Evolutionary conservation across 1,140 invertebrate species (phyloP).

Genomic region (Pseudomyrmex sp.): DNA sequence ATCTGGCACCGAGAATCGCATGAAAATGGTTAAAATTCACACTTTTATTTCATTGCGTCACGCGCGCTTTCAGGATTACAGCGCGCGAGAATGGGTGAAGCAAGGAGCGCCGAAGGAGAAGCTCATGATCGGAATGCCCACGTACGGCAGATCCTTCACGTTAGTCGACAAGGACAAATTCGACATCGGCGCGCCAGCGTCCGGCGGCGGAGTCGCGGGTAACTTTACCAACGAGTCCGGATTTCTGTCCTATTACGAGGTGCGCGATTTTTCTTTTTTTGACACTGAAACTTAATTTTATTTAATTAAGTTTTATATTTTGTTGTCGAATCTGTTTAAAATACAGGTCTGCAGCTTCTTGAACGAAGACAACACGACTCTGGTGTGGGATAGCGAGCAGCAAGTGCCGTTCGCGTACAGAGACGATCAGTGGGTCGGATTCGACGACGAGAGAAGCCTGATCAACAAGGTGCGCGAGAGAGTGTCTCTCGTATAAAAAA

Average conservation of each 20-base stretch:
- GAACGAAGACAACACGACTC: constrained; percentile 94
- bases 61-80: constrained; percentile 90
- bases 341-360: constrained; percentile 94
- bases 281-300: too few species aligned
- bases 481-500: too few species aligned
- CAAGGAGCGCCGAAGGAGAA: constrained; percentile 98
- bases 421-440: constrained; percentile 97
- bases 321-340: background rate
- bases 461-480: constrained; percentile 92
- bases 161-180: constrained; percentile 95
- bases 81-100: constrained; percentile 96
- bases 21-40: too few species aligned
- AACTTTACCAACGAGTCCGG: constrained; percentile 95
- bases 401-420: constrained; percentile 97
- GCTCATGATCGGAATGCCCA: constrained; percentile 97
- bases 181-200: constrained; percentile 96
- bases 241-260: constrained; percentile 97
- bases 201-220: constrained; percentile 92
- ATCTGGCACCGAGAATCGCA: background rate
- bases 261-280: constrained; percentile 66
- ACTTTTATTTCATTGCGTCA: background rate
- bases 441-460: constrained; percentile 96
- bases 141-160: constrained; percentile 97
- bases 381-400: constrained; percentile 98
- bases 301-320: too few species aligned